Conservation (phyloP, 2,888 invertebrate genomes). For the Pyralis farinalis region DNA sequence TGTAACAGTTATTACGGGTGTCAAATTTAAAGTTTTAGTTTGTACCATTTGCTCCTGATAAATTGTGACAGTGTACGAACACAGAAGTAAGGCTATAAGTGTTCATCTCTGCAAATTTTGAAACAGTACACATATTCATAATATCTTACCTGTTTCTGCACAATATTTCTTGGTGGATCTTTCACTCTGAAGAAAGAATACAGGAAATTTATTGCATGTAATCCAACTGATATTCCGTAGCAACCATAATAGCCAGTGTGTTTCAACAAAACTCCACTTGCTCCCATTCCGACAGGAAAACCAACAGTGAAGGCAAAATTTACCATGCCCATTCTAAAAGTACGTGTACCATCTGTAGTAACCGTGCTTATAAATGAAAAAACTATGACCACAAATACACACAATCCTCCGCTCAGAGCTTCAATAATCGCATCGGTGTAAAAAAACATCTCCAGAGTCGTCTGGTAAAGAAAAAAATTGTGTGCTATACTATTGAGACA, state of each 20-base stretch:
- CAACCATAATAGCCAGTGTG: slow-evolving; percentile 28
- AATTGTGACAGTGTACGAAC: too few species aligned
- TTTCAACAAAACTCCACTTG: slow-evolving; percentile 32
- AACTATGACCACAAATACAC: slow-evolving; percentile 23
- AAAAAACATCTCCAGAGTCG: slow-evolving; percentile 55
- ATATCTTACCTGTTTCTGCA: slow-evolving; percentile 29
- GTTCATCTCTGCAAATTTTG: too few species aligned
- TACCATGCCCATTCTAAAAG: slow-evolving; percentile 32
- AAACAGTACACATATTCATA: too few species aligned
- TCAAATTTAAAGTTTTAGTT: too few species aligned
- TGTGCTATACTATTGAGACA: slow-evolving; percentile 85
- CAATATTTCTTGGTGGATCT: slow-evolving; percentile 24
- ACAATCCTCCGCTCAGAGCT: slow-evolving; percentile 26
- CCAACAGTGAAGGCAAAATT: slow-evolving; percentile 32
- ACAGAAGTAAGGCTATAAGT: too few species aligned
- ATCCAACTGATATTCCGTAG: slow-evolving; percentile 22
- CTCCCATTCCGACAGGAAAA: slow-evolving; percentile 29
- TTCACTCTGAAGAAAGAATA: slow-evolving; percentile 24
- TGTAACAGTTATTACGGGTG: too few species aligned
- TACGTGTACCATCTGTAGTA: slow-evolving; percentile 27
- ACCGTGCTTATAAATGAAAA: slow-evolving; percentile 32
- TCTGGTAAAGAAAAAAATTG: slow-evolving; percentile 45
- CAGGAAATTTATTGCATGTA: slow-evolving; percentile 25
- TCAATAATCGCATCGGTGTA: slow-evolving; percentile 29
- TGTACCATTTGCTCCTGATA: too few species aligned